Evolutionary conservation across 2,888 invertebrate genomes (phyloP), one percentile per base, ranked within the genome.

Genomic region (Uropetala carovei): DNA sequence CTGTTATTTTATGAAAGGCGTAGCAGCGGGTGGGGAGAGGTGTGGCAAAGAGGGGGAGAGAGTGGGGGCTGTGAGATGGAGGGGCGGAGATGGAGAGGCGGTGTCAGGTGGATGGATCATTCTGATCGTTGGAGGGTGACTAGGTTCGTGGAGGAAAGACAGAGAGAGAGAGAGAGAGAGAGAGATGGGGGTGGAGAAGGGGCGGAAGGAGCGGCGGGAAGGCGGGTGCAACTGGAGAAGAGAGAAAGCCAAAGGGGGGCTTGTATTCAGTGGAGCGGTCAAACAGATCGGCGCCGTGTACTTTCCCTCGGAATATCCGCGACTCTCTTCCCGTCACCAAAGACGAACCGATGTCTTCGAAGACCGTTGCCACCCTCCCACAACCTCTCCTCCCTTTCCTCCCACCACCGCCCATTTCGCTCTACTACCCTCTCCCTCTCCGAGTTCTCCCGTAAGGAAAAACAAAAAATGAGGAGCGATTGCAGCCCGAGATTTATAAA

Each of bases 281-380:
- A 75, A 75, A 75, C 75, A 75, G 75, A 75, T 75, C 75, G 22
- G 22, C 75, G 22, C 27, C 75, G 22, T 75, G 75, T 75, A 75
- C 75, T 75, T 75, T 75, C 75, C 75, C 75, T 75, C 27, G 75
- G 75, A n/a, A 75, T 75, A 22, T 43, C 43, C 43, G 5, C 5
- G 43, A 1, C 43, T 43, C 43, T 43, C 43, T 43, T 14, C 27
- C 75, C 22, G 27, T 75, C 75, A 75, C 27, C 75, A 27, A 75
- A 75, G 22, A 75, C 75, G 75, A 75, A 9, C 68, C n/a, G 64
- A 16, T 75, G 10, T 75, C 75, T 75, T 75, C 68, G 11, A 68
- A 68, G 22, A 64, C 68, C 68, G 68, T 68, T 68, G 75, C 75
- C 75, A 27, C 5, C 43, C 43, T 43, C 43, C 43, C 43, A 3